Evolutionary conservation across 2,113 vertebrate species (phyloP).

Genomic region (Rattus rattus): DNA sequence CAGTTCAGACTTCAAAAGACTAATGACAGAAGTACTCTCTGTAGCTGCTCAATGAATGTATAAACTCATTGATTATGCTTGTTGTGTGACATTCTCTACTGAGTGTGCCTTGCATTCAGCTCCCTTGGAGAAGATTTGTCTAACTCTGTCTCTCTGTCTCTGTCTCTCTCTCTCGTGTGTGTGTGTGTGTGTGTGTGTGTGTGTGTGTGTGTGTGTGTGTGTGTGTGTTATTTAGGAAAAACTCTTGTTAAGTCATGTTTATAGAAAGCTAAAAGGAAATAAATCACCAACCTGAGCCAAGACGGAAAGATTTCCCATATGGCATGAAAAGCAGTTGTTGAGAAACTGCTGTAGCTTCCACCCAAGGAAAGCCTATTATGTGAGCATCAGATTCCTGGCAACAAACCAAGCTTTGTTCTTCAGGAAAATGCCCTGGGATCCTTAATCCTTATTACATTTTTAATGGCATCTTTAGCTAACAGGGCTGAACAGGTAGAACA

Average conservation of each 20-base stretch:
- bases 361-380: neutral
- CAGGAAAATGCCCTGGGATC: conserved; percentile 36
- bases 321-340: neutral
- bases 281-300: neutral
- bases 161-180: neutral
- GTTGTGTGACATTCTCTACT: neutral
- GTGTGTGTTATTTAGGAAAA: neutral
- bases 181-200: neutral
- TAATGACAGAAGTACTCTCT: conserved; percentile 20
- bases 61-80: neutral
- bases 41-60: neutral
- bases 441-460: conserved; percentile 52
- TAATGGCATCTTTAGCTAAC: conserved; percentile 23
- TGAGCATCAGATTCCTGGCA: conserved; percentile 12
- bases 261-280: conserved; percentile 4
- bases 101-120: neutral
- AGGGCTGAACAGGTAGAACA: neutral
- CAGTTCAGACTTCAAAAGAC: conserved; percentile 1
- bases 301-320: neutral
- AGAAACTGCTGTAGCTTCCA: neutral
- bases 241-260: neutral
- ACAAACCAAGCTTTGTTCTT: conserved; percentile 12
- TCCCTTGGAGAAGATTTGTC: neutral
- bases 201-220: neutral
- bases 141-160: neutral